Evolutionary conservation across 2,113 vertebrate species (phyloP).

Genomic region (Leuciscus idus): DNA sequence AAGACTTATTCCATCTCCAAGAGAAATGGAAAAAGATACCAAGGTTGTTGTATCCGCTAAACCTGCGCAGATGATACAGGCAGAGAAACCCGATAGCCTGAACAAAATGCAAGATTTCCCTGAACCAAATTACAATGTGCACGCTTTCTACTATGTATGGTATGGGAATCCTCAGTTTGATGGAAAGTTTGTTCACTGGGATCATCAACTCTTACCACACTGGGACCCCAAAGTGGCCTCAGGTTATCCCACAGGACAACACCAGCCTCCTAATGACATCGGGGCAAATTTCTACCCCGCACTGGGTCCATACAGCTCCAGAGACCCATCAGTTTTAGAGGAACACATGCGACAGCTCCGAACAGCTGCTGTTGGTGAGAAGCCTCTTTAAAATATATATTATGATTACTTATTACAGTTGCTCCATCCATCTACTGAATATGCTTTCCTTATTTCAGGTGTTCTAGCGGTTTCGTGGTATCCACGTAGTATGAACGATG

Average conservation of each 20-base stretch:
- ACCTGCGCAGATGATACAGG: constrained; percentile 28
- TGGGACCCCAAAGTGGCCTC: constrained; percentile 92
- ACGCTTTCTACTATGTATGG: constrained; percentile 95
- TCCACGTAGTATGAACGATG: constrained; percentile 85
- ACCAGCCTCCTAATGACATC: constrained; percentile 91
- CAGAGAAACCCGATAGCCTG: constrained; percentile 60
- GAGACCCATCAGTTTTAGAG: constrained; percentile 88
- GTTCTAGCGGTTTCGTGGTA: constrained; percentile 96
- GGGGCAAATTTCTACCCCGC: constrained; percentile 94
- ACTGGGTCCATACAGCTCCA: constrained; percentile 93
- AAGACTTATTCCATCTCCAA: constrained; percentile 76
- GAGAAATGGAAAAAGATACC: constrained; percentile 67
- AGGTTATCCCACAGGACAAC: constrained; percentile 86
- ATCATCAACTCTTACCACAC: constrained; percentile 88
- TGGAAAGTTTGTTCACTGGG: constrained; percentile 96
- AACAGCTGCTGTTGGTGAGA: constrained; percentile 89
- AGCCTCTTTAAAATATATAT: neutral
- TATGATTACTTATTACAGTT: neutral
- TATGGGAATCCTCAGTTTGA: constrained; percentile 92
- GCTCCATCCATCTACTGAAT: too few relatives aligned
- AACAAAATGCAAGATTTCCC: constrained; percentile 72
- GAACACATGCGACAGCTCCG: constrained; percentile 93
- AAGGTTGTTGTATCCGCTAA: neutral
- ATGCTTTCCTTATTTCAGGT: constrained; percentile 73
- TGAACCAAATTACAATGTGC: constrained; percentile 90